These are phyloP conservation scores for Haliclona indistincta DNA, from an alignment of 37 sponge, comb jelly and placozoan genomes.

Conservation along the genomic window DNA sequence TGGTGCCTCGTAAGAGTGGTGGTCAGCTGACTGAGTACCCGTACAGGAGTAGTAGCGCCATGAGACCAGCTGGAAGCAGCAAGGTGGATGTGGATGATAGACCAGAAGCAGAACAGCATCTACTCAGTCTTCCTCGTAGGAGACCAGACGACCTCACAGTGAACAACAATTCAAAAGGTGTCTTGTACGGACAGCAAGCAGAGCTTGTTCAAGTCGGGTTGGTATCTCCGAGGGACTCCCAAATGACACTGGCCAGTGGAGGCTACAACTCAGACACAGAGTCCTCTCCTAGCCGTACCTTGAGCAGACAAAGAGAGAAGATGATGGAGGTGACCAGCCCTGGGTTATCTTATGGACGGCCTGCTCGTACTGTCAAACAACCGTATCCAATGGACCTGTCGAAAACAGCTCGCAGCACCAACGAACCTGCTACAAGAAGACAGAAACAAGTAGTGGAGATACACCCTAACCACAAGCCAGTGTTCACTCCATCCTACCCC, in stretches of 20 bases:
- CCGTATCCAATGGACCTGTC: neutral
- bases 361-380: no score
- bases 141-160: neutral
- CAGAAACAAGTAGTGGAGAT: neutral
- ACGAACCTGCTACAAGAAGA: neutral
- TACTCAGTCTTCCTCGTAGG: conserved; percentile 44
- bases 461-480: neutral
- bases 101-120: conserved; percentile 57
- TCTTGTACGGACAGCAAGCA: neutral
- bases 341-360: no score
- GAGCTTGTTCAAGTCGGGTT: no score
- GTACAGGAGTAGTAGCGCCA: neutral
- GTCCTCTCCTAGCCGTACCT: conserved; percentile 58
- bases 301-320: conserved; percentile 29
- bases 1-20: neutral
- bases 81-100: conserved; percentile 28
- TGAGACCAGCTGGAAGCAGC: neutral
- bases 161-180: neutral
- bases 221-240: conserved; percentile 16
- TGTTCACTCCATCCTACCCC: neutral
- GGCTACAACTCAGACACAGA: conserved; percentile 71
- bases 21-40: neutral
- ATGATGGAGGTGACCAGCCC: neutral
- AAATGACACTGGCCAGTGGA: neutral
- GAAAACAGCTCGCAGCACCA: neutral